Evolutionary conservation across 1,140 invertebrate genomes (phyloP).

Genomic region (Thaumatotibia leucotreta): DNA sequence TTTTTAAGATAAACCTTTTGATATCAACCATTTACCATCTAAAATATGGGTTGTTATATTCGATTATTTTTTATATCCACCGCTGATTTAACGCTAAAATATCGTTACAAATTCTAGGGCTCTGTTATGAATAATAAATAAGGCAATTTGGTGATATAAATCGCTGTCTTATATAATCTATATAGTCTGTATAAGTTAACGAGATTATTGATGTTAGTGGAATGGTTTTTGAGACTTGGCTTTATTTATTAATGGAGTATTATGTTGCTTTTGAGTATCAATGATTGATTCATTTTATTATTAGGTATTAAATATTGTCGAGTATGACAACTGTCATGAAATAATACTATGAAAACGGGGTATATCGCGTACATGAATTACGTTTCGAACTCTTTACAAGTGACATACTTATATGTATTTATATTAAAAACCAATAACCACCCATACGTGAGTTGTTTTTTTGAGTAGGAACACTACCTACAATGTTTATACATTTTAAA

Average conservation of each 20-base stretch:
- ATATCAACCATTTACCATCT: not conserved
- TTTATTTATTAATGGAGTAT: not conserved
- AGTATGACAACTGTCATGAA: too few relatives aligned
- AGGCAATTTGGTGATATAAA: constrained; percentile 2
- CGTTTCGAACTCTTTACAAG: too few relatives aligned
- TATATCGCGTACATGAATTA: too few relatives aligned
- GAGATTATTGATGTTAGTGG: not conserved
- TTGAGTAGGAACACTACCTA: too few relatives aligned
- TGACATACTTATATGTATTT: too few relatives aligned
- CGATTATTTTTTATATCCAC: not conserved
- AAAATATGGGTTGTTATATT: not conserved
- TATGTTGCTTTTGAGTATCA: too few relatives aligned
- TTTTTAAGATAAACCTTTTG: not conserved
- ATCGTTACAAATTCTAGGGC: not conserved
- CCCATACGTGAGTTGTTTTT: too few relatives aligned
- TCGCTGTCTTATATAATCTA: not conserved
- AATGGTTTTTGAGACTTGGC: not conserved
- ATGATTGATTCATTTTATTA: too few relatives aligned
- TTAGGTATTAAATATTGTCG: too few relatives aligned
- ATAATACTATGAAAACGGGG: too few relatives aligned
- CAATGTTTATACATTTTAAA: too few relatives aligned
- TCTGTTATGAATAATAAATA: not conserved
- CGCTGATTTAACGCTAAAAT: not conserved
- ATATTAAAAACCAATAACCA: too few relatives aligned
- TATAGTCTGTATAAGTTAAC: not conserved